Evolutionary conservation across 2,888 invertebrate species (phyloP).

Genomic region (Patella ulyssiponensis): DNA sequence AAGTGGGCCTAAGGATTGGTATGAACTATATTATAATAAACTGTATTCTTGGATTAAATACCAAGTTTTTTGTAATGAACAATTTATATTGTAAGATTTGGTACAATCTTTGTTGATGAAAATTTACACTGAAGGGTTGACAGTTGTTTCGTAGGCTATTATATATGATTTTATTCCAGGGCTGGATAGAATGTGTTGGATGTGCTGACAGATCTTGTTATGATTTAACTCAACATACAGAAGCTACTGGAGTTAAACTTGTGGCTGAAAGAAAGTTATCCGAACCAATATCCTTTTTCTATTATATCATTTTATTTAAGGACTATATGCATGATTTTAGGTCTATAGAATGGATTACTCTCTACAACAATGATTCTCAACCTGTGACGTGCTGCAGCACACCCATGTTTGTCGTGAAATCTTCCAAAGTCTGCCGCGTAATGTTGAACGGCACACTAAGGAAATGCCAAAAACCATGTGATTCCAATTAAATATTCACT

Average conservation of each 20-base stretch:
- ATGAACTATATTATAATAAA: too few relatives aligned
- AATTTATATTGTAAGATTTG: too few relatives aligned
- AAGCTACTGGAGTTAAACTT: slow-evolving; percentile 91
- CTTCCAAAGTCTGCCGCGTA: too few relatives aligned
- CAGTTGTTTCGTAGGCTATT: neutral
- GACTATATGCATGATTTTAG: neutral
- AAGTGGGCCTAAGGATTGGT: too few relatives aligned
- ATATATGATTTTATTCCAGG: slow-evolving; percentile 75
- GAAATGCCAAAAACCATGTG: too few relatives aligned
- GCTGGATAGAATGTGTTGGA: slow-evolving; percentile 98
- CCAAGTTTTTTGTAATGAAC: too few relatives aligned
- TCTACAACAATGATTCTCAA: neutral
- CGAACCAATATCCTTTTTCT: slow-evolving; percentile 78
- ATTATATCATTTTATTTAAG: neutral
- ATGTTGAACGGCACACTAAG: too few relatives aligned
- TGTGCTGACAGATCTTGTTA: slow-evolving; percentile 99
- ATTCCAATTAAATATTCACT: too few relatives aligned
- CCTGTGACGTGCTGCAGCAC: too few relatives aligned
- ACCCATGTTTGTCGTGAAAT: too few relatives aligned
- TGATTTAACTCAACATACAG: slow-evolving; percentile 94
- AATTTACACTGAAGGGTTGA: neutral
- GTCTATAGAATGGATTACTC: neutral
- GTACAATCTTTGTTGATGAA: too few relatives aligned
- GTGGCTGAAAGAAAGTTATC: slow-evolving; percentile 92
- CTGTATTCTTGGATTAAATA: too few relatives aligned